Evolutionary conservation across 2,113 vertebrate species (phyloP).

Genomic region (Danionella cerebrum): DNA sequence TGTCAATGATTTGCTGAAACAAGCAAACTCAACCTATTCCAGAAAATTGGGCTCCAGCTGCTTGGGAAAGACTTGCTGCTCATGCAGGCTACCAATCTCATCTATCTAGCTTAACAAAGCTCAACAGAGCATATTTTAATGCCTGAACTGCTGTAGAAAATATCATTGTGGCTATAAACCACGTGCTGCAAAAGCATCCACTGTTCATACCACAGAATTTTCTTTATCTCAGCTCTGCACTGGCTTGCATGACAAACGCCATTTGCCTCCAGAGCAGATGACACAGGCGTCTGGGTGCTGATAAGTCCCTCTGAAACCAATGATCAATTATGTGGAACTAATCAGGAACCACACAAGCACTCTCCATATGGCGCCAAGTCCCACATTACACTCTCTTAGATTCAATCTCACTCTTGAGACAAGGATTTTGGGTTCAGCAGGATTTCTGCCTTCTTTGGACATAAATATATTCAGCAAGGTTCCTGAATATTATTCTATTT

Average conservation of each 20-base stretch:
- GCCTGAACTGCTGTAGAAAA: background rate
- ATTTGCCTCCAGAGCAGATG: constrained; percentile 7
- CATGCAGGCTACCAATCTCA: background rate
- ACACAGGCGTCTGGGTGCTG: background rate
- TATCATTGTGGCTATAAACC: background rate
- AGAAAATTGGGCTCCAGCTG: background rate
- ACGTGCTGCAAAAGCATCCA: background rate
- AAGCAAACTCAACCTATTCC: background rate
- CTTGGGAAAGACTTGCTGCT: background rate
- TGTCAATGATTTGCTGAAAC: background rate
- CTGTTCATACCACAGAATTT: background rate
- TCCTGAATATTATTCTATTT: background rate
- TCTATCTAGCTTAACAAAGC: background rate
- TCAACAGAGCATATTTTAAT: constrained; percentile 4
- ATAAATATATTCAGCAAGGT: background rate
- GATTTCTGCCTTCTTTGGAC: background rate
- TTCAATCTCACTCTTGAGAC: background rate
- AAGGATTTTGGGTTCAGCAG: background rate
- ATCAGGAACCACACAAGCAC: constrained; percentile 1
- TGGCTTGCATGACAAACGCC: constrained; percentile 5
- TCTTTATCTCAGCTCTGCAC: constrained; percentile 13
- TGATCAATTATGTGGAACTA: constrained; percentile 17
- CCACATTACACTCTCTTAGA: background rate
- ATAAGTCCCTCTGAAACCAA: constrained; percentile 18
- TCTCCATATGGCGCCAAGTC: background rate